phyloP scores from a whole-genome alignment of 1,140 invertebrate genomes.

The Bombus confusus region DNA sequence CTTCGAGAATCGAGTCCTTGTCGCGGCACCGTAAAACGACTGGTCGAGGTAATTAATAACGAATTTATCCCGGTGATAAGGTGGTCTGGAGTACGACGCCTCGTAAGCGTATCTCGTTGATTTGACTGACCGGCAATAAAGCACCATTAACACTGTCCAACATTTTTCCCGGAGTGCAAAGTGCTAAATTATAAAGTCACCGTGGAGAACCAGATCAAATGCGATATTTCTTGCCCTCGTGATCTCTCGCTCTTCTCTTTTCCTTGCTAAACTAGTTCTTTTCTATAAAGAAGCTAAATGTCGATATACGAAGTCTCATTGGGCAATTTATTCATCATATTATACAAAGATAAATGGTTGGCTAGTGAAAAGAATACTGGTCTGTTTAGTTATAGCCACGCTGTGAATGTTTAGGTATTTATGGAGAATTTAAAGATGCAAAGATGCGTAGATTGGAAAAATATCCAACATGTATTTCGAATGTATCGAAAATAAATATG shows the following conservation, averaged over 20 bases:
- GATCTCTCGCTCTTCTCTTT: no score
- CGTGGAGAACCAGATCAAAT: constrained; percentile 16
- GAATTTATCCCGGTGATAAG: constrained; percentile 40
- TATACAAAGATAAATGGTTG: background rate
- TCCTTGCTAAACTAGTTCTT: background rate
- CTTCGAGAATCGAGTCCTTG: background rate
- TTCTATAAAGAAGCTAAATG: background rate
- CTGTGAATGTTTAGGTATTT: background rate
- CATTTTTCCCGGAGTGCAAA: background rate
- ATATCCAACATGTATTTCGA: no score
- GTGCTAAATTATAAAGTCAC: constrained; percentile 18
- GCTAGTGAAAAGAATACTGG: background rate
- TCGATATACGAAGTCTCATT: background rate
- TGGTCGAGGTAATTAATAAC: constrained; percentile 19
- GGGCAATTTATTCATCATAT: no score
- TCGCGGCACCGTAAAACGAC: background rate
- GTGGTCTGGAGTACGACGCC: background rate
- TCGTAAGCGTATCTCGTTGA: constrained; percentile 9
- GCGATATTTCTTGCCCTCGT: constrained; percentile 1
- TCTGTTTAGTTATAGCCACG: background rate
- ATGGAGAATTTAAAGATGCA: background rate
- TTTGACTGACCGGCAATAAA: constrained; percentile 16
- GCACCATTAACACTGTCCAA: constrained; percentile 18
- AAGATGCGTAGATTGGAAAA: no score
- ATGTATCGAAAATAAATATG: no score